A percentile compares a stretch with the other conserved stretches of the same genome.
These are phyloP conservation scores for Dicentrarchus labrax DNA, from an alignment of 2,113 vertebrate species.

Conservation along the genomic window DNA sequence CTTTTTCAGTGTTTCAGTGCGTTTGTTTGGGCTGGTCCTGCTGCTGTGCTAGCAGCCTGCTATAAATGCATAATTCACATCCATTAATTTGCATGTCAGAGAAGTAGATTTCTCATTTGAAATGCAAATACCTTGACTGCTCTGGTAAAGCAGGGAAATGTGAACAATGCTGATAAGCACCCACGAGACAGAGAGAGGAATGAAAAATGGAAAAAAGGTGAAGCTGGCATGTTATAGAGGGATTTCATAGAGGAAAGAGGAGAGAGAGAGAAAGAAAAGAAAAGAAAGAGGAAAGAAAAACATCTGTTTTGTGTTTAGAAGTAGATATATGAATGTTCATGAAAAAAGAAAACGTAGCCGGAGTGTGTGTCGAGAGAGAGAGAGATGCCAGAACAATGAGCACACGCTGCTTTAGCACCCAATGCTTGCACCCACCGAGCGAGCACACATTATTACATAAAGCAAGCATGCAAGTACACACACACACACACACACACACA, in stretches of 20 bases:
- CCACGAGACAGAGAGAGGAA: constrained; percentile 40
- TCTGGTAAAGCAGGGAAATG: constrained; percentile 64
- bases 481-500: neutral
- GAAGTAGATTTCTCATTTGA: constrained; percentile 81
- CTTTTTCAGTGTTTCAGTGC: constrained; percentile 1
- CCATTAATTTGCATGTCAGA: constrained; percentile 84
- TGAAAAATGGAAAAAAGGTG: constrained; percentile 21
- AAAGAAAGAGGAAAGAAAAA: constrained; percentile 21
- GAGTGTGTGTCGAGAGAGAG: constrained; percentile 32
- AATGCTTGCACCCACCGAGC: constrained; percentile 50
- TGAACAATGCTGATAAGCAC: constrained; percentile 76
- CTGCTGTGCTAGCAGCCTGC: constrained; percentile 65
- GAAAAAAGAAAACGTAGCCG: constrained; percentile 22
- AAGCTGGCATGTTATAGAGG: constrained; percentile 51
- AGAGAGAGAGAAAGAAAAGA: neutral
- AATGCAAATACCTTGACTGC: constrained; percentile 83
- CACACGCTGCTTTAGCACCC: constrained; percentile 46
- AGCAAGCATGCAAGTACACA: constrained; percentile 24
- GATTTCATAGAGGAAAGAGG: constrained; percentile 54
- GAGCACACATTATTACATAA: constrained; percentile 64
- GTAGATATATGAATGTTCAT: constrained; percentile 12
- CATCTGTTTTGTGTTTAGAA: constrained; percentile 34
- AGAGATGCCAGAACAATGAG: constrained; percentile 65
- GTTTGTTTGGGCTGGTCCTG: constrained; percentile 39
- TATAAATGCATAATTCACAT: constrained; percentile 81